A percentile compares a stretch with the other conserved stretches of the same genome.
Evolutionary conservation across 2,797 vertebrate genomes (phyloP).

Genomic region (Anabas testudineus): DNA sequence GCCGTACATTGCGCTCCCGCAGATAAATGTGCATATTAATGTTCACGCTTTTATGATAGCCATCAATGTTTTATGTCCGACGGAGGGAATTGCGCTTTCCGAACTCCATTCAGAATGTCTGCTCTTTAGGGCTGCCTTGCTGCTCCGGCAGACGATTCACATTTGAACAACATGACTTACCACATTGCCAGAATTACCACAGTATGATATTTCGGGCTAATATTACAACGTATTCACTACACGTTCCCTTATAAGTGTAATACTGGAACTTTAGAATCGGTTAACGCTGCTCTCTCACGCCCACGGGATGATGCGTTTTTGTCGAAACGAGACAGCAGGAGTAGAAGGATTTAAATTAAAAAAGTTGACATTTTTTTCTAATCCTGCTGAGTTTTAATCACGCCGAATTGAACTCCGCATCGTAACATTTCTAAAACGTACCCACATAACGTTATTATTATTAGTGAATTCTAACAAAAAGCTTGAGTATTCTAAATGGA

Average conservation of each 20-base stretch:
- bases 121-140: constrained; percentile 17
- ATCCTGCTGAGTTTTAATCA: background rate
- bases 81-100: background rate
- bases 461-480: background rate
- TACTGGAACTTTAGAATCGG: constrained; percentile 30
- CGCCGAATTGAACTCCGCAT: constrained; percentile 44
- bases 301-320: background rate
- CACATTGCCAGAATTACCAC: background rate
- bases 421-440: rapidly evolving
- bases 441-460: rapidly evolving
- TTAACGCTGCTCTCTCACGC: background rate
- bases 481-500: background rate
- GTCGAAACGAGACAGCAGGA: background rate
- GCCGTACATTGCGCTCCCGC: background rate
- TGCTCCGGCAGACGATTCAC: background rate
- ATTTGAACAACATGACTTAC: constrained; percentile 8
- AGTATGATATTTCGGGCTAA: constrained; percentile 24
- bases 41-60: constrained; percentile 24
- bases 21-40: constrained; percentile 21
- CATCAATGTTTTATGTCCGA: constrained; percentile 6
- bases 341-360: background rate
- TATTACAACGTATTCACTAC: background rate
- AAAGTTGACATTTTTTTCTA: constrained; percentile 7
- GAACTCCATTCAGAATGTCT: constrained; percentile 37
- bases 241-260: background rate